Conservation (phyloP, 2,113 vertebrate species). For the Apodemus speciosus region DNA sequence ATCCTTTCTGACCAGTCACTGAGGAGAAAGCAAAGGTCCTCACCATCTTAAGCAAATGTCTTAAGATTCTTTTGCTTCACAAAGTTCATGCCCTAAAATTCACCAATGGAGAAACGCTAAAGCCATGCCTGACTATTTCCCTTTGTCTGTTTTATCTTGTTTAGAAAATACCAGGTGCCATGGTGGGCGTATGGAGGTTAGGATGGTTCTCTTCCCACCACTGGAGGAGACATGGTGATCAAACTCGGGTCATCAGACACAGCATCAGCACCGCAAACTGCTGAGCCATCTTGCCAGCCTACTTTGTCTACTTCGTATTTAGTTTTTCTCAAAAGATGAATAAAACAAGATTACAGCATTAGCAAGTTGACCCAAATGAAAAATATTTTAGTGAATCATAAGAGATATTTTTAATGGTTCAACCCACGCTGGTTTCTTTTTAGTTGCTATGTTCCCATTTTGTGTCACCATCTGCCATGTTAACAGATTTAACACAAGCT, state of each 20-base stretch:
- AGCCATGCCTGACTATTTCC: not conserved
- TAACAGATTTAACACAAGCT: constrained; percentile 38
- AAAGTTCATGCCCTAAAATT: constrained; percentile 45
- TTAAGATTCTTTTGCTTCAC: constrained; percentile 44
- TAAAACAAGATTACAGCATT: constrained; percentile 48
- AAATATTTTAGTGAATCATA: constrained; percentile 65
- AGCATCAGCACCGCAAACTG: not conserved
- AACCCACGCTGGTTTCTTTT: constrained; percentile 61
- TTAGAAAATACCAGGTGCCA: not conserved
- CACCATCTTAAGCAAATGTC: not conserved
- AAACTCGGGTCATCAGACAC: not conserved
- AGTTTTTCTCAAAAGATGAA: constrained; percentile 53
- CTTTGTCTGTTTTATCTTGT: not conserved
- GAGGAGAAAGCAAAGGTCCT: not conserved
- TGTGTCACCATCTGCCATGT: constrained; percentile 69
- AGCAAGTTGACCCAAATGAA: constrained; percentile 55
- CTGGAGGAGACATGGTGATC: not conserved
- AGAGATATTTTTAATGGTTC: constrained; percentile 69
- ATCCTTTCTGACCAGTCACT: constrained; percentile 15
- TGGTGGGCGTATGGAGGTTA: not conserved
- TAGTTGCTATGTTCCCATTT: constrained; percentile 65
- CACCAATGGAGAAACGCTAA: constrained; percentile 28
- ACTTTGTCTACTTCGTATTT: constrained; percentile 11
- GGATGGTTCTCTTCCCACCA: not conserved
- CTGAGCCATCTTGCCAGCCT: not conserved